phyloP scores from a whole-genome alignment of 1,140 invertebrate genomes.

The Oreohelix idahoensis region DNA sequence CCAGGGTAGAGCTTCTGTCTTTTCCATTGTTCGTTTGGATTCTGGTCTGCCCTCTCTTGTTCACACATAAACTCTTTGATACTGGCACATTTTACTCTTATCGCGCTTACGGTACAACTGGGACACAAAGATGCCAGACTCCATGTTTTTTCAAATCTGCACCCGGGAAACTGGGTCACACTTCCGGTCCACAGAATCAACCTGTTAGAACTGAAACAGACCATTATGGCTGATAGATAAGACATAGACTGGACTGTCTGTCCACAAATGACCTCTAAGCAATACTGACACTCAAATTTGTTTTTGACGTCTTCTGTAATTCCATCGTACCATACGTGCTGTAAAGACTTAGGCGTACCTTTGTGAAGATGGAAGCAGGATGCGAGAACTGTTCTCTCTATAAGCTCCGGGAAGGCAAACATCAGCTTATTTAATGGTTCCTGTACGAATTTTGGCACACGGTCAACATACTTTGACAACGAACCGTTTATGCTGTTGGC shows the following conservation, averaged over 20 bases:
- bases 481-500: background rate
- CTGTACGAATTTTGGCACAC: background rate
- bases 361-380: background rate
- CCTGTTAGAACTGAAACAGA: background rate
- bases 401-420: background rate
- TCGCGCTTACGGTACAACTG: background rate
- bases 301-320: background rate
- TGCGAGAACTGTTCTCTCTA: background rate
- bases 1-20: background rate
- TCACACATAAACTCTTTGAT: background rate
- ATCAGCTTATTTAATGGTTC: background rate
- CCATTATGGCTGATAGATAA: background rate
- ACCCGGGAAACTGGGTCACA: background rate
- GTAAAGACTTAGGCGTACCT: background rate
- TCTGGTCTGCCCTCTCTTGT: background rate
- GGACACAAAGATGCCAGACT: background rate
- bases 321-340: background rate
- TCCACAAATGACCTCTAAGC: background rate
- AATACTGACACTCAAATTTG: background rate
- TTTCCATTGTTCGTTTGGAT: background rate
- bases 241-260: background rate
- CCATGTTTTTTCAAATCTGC: background rate
- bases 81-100: background rate
- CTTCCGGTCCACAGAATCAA: background rate
- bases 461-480: background rate